These are phyloP conservation scores for Malurus elegans DNA, from an alignment of 2,113 vertebrate species.

Conservation along the genomic window DNA sequence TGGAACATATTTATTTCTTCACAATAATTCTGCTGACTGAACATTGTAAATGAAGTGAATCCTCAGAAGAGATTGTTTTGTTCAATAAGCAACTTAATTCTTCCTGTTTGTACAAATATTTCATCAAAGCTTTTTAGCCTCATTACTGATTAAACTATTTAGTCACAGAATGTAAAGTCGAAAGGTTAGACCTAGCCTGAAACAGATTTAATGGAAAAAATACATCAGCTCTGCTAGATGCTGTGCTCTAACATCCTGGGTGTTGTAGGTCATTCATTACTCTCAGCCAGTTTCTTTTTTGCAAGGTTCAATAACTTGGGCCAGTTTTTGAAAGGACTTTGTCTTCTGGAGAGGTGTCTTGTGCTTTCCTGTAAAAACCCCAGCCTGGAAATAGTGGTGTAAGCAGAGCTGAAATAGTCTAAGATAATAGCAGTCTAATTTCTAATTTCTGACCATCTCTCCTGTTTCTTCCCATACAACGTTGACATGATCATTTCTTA, in stretches of 20 bases:
- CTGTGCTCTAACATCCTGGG: not conserved
- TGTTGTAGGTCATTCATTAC: not conserved
- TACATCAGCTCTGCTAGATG: not conserved
- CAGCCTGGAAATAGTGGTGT: not conserved
- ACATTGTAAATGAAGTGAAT: conserved; percentile 8
- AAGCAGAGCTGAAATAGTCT: not conserved
- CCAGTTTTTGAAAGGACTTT: not conserved
- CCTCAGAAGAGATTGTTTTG: not conserved
- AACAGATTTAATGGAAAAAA: not conserved
- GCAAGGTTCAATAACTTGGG: not conserved
- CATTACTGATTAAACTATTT: not conserved
- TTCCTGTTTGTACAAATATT: conserved; percentile 19
- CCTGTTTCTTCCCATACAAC: not conserved
- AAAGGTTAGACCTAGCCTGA: not conserved
- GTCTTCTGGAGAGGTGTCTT: not conserved
- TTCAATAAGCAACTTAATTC: conserved; percentile 10
- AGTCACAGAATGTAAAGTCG: not conserved
- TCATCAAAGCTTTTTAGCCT: conserved; percentile 16
- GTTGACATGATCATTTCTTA: not conserved
- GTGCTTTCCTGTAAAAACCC: not conserved
- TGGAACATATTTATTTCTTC: conserved; percentile 3
- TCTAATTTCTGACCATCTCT: not conserved
- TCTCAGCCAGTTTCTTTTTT: not conserved
- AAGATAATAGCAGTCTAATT: no score
- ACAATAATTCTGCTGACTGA: not conserved